These are phyloP conservation scores for Atrina japonica DNA, from an alignment of 2,888 invertebrate genomes.

Conservation along the genomic window DNA sequence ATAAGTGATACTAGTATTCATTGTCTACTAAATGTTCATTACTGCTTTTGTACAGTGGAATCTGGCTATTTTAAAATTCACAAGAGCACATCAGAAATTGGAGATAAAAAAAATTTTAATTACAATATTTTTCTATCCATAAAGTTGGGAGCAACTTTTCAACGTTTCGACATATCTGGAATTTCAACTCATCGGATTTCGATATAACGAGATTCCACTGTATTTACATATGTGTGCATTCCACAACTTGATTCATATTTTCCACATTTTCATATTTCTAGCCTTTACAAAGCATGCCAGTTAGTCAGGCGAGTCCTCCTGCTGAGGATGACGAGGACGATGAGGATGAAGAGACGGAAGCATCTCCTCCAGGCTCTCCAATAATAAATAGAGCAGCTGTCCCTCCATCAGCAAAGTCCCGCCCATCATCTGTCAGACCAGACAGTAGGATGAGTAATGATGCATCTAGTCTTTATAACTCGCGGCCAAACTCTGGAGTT, in stretches of 20 bases:
- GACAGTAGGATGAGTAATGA: conserved; percentile 54
- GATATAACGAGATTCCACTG: no score
- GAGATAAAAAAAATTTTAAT: not conserved
- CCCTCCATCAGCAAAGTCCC: conserved; percentile 26
- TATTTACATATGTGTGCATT: not conserved
- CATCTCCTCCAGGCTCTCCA: conserved; percentile 52
- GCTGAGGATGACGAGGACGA: conserved; percentile 57
- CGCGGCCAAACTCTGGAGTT: conserved; percentile 62
- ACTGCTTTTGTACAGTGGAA: no score
- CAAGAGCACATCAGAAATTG: no score
- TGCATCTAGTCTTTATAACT: conserved; percentile 51
- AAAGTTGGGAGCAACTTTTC: no score
- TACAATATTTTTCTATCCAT: not conserved
- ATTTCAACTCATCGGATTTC: no score
- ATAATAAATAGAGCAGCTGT: conserved; percentile 32
- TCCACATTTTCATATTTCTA: conserved; percentile 48
- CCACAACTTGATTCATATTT: not conserved
- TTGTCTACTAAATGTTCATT: no score
- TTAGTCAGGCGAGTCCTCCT: conserved; percentile 54
- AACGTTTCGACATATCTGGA: no score
- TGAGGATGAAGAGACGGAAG: conserved; percentile 68
- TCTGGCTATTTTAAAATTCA: no score
- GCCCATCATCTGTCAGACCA: conserved; percentile 42
- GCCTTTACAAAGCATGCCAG: conserved; percentile 76
- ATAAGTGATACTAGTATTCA: no score